These are phyloP conservation scores for Anthopleura xanthogrammica DNA, from an alignment of 92 coral and sea anemone species.

Conservation along the genomic window DNA sequence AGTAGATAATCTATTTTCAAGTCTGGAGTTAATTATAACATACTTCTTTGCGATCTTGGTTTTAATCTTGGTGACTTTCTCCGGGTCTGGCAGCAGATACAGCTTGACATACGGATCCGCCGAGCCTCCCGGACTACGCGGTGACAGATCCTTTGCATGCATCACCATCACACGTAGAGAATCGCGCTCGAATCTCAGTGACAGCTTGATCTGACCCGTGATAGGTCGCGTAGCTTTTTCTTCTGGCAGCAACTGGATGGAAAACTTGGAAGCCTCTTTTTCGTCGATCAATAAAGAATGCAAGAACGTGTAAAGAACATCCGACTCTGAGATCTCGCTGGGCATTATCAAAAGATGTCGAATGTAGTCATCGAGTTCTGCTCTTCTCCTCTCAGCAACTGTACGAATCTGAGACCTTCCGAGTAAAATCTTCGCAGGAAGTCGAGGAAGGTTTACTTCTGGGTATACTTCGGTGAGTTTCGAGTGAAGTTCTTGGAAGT, in stretches of 20 bases:
- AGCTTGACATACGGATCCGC: slow-evolving; percentile 98
- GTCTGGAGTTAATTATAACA: neutral
- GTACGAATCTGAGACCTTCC: slow-evolving; percentile 97
- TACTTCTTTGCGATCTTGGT: slow-evolving; percentile 87
- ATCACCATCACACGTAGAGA: slow-evolving; percentile 89
- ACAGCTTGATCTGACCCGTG: slow-evolving; percentile 84
- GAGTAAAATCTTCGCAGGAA: slow-evolving; percentile 91
- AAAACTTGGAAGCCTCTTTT: slow-evolving; percentile 71
- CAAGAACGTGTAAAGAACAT: slow-evolving; percentile 88
- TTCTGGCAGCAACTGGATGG: slow-evolving; percentile 85
- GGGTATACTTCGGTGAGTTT: slow-evolving; percentile 88
- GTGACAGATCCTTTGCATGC: slow-evolving; percentile 88
- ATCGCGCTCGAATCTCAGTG: slow-evolving; percentile 68
- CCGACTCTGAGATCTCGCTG: slow-evolving; percentile 71
- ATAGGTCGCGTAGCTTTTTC: slow-evolving; percentile 82
- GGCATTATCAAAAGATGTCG: slow-evolving; percentile 82
- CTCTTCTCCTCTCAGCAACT: slow-evolving; percentile 96
- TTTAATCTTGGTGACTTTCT: slow-evolving; percentile 89
- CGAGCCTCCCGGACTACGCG: slow-evolving; percentile 67
- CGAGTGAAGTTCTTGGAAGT: slow-evolving; percentile 87
- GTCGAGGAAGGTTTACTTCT: slow-evolving; percentile 68
- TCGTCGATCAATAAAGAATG: slow-evolving; percentile 80
- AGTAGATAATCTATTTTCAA: too few relatives aligned
- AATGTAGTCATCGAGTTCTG: slow-evolving; percentile 83
- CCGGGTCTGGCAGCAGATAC: slow-evolving; percentile 92